Percentiles rank a stretch among this genome's conserved stretches.
Evolutionary conservation across 1,140 invertebrate species (phyloP).

Genomic region (Panagrolaimus sp.): DNA sequence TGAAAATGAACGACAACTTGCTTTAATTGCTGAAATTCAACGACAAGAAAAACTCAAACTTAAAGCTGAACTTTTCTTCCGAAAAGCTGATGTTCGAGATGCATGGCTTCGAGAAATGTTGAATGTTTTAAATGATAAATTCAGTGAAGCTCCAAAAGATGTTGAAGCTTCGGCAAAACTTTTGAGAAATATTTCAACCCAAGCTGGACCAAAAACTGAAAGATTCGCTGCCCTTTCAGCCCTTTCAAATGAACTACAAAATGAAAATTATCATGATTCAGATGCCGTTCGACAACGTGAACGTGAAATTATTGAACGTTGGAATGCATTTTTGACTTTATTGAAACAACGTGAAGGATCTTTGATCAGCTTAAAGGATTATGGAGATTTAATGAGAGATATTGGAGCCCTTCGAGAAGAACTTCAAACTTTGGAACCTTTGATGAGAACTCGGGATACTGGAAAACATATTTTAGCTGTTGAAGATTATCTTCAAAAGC

Average conservation of each 20-base stretch:
- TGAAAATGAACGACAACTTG: constrained; percentile 86
- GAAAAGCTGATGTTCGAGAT: constrained; percentile 81
- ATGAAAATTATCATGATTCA: constrained; percentile 83
- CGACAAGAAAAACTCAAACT: constrained; percentile 85
- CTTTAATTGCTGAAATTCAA: constrained; percentile 80
- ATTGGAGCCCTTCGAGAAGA: constrained; percentile 76
- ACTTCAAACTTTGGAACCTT: constrained; percentile 67
- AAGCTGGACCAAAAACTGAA: constrained; percentile 84
- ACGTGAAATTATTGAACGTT: constrained; percentile 77
- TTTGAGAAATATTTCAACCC: constrained; percentile 93
- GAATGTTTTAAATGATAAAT: constrained; percentile 72
- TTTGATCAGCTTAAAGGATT: constrained; percentile 65
- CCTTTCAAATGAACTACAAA: constrained; percentile 72
- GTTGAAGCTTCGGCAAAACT: constrained; percentile 96
- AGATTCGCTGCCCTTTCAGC: constrained; percentile 84
- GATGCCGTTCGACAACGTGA: constrained; percentile 76
- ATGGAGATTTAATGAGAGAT: constrained; percentile 54
- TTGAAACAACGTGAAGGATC: constrained; percentile 78
- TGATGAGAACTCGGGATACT: constrained; percentile 78
- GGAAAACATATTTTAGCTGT: constrained; percentile 84
- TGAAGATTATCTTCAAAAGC: constrained; percentile 86
- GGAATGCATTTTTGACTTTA: constrained; percentile 77
- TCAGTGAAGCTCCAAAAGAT: constrained; percentile 73
- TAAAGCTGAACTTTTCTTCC: constrained; percentile 88
- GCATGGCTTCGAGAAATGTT: constrained; percentile 97